Evolutionary conservation across 2,797 vertebrate species (phyloP).

Genomic region (Anguilla marmorata): DNA sequence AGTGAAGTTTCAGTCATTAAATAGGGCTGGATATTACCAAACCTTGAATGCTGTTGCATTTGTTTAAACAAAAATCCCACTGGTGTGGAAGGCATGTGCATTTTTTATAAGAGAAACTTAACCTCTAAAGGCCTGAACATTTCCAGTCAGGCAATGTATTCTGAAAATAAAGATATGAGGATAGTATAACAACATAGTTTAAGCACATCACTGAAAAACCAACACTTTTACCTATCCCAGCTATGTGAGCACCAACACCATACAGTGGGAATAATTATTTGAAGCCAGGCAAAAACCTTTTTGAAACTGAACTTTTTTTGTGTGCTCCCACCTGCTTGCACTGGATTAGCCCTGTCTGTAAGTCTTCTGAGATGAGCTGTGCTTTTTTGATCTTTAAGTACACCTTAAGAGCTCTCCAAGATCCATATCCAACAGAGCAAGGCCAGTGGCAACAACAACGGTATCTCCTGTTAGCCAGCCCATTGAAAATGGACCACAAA

Average conservation of each 20-base stretch:
- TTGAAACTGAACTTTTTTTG: not conserved
- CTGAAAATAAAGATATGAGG: not conserved
- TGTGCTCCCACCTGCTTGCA: not conserved
- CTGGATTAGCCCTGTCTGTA: not conserved
- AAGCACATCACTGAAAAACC: not conserved
- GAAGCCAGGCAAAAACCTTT: not conserved
- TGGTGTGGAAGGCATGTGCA: not conserved
- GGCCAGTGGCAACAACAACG: not conserved
- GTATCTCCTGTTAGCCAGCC: not conserved
- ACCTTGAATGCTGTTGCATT: not conserved
- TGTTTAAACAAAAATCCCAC: not conserved
- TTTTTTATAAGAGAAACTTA: not conserved
- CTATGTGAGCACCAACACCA: too few species aligned
- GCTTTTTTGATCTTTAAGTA: not conserved
- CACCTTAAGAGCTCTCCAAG: not conserved
- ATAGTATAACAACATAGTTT: not conserved
- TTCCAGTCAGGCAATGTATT: not conserved
- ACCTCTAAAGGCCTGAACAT: not conserved
- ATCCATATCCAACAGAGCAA: constrained; percentile 16
- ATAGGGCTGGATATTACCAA: not conserved
- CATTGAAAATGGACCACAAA: not conserved
- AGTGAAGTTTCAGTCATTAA: not conserved
- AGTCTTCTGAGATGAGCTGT: not conserved
- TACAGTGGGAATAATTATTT: not conserved
- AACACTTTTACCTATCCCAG: not conserved